Base-by-base conservation (phyloP, 2,888 invertebrate species). In the Eurytoma adleriae region DNA sequence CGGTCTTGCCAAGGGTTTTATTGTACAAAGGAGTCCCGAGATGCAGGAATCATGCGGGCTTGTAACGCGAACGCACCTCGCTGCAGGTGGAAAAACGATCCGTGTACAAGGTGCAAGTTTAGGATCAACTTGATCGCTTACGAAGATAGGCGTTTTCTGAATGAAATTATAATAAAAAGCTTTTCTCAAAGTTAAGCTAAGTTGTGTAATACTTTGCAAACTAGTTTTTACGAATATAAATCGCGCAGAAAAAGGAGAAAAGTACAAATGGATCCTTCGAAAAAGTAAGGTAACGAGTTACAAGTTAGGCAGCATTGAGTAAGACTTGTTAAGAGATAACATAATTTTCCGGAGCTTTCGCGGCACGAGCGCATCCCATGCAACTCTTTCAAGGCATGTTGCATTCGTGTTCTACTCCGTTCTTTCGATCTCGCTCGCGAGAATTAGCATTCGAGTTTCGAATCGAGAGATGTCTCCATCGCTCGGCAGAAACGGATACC, bases 401-500 rank as follows among this genome's bases (percentile, higher is more conserved):
- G 71, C 71, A 59, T 50, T 62, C 52, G 61, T 62, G 61, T 52
- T 54, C 27, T 48, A 30, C 66, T 18, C 52, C 40, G n/a, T 16
- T 40, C 20, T 18, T 12, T 18, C 66, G 30, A 62, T 76, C 70
- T 77, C 56, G 50, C 18, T 24, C 67, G n/a, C 10, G 69, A 14
- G 56, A 14, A 89, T 88, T 88, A 88, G 87, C 88, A 89, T 87
- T 87, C 84, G 27, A 30, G 54, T 83, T 86, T 71, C 86, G 85
- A 85, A 87, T 86, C 86, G 86, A 88, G 86, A 87, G 89, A 89
- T 88, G 89, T 89, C 89, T 89, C 88, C 87, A 89, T 89, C 86
- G 87, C 85, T 88, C 86, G 88, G 40, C 40, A 89, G 87, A 88
- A 89, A 88, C 87, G 88, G 89, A 89, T 89, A 89, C 88, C 85